Evolutionary conservation across 2,113 vertebrate genomes (phyloP).

Genomic region (Esox niger): DNA sequence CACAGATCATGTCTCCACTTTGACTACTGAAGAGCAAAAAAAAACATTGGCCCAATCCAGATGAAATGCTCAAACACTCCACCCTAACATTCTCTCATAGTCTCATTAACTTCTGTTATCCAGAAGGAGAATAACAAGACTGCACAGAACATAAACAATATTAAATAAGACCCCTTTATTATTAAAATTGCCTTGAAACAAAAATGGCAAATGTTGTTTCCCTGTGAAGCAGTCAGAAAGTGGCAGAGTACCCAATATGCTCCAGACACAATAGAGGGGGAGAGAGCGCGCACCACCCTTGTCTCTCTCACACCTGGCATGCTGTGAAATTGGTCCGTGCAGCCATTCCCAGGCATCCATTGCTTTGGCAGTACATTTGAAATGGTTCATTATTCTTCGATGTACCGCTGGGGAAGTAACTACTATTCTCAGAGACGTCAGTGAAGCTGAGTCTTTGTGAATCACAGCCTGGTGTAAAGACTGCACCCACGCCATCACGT

Average conservation of each 20-base stretch:
- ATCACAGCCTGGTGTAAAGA: constrained; percentile 8
- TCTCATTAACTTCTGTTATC: background rate
- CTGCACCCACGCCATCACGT: constrained; percentile 16
- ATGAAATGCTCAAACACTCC: background rate
- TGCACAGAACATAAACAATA: background rate
- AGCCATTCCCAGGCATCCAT: constrained; percentile 12
- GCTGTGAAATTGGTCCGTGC: constrained; percentile 7
- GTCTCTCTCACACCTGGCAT: constrained; percentile 7
- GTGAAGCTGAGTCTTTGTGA: constrained; percentile 16
- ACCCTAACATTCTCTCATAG: background rate
- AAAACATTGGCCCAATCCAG: background rate
- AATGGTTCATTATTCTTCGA: constrained; percentile 25
- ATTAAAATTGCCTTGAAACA: background rate
- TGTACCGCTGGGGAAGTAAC: constrained; percentile 1
- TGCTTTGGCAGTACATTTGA: background rate
- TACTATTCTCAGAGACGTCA: constrained; percentile 19
- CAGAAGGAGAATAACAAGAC: background rate
- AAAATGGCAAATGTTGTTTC: background rate
- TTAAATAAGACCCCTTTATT: background rate
- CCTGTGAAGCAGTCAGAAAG: background rate
- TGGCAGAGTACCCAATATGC: background rate
- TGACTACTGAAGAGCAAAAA: background rate
- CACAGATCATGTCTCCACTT: background rate
- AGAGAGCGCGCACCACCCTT: background rate
- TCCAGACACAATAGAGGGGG: background rate